Evolutionary conservation across 2,888 invertebrate genomes (phyloP), one percentile per base, ranked within the genome.

Genomic region (Drosophila putrida): DNA sequence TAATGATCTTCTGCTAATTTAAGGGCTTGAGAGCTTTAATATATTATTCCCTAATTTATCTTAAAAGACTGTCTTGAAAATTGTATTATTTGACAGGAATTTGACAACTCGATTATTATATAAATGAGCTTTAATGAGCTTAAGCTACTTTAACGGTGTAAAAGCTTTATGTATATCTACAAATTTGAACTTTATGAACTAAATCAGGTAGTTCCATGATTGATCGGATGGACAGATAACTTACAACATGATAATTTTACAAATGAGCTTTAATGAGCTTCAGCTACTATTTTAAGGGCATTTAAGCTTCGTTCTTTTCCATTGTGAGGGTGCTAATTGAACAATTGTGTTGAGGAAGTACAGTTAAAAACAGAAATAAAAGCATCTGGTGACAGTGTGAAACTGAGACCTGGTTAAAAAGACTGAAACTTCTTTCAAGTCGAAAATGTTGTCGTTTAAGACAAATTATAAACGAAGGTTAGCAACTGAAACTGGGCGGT

Each of bases 391-490:
- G 71, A 66, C 71, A 49, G 65, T 43, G 43, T 33, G 43, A 60
- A 61, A 35, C 15, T 6, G 38, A 49, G 55, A 15, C 20, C 8
- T 38, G 60, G 25, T 57, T n/a, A 57, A 60, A 13, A 20, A 31
- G 46, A 15, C 31, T 15, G 41, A 41, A 50, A 61, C 60, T n/a
- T 55, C 15, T 46, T 43, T 20, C 33, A 49, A 41, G 41, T 55
- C 41, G 50, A 64, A 59, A 65, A n/a, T 47, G 65, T 62, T 67
- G 77, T 71, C 62, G 68, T 68, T 67, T 75, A 82, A 78, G 69
- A 75, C 60, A 78, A 73, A 82, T 82, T 73, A 74, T 71, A 70
- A 68, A 38, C 71, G 80, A 80, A 82, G 82, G 82, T 82, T 79
- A 76, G 78, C 74, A 74, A 76, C 75, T 80, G 80, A 75, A 75